Evolutionary conservation across 2,113 vertebrate species (phyloP).

Genomic region (Odocoileus virginianus): DNA sequence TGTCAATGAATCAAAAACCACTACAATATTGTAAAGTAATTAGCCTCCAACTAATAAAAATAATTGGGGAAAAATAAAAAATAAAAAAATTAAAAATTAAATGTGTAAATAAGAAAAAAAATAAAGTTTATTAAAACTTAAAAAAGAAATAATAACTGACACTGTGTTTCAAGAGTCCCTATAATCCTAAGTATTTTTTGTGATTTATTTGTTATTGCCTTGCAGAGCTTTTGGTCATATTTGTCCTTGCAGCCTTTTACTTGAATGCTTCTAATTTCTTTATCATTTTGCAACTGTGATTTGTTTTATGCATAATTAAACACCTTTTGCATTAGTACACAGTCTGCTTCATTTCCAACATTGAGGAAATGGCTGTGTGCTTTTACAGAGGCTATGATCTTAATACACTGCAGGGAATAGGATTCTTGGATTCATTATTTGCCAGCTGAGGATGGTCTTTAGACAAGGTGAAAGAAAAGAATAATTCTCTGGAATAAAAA

Average conservation of each 20-base stretch:
- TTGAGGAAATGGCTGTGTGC: constrained; percentile 16
- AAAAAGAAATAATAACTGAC: neutral
- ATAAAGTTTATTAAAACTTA: too few species aligned
- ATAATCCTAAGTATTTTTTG: neutral
- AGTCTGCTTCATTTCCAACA: constrained; percentile 28
- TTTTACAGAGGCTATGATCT: neutral
- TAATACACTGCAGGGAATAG: neutral
- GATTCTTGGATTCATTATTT: constrained; percentile 28
- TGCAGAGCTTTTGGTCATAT: neutral
- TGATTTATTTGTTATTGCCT: neutral
- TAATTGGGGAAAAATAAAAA: too few species aligned
- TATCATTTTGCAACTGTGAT: constrained; percentile 13
- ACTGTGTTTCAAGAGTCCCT: neutral
- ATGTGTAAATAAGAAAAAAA: too few species aligned
- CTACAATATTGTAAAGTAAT: too few species aligned
- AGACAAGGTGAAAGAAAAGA: neutral
- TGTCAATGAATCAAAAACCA: too few species aligned
- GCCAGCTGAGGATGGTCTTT: neutral
- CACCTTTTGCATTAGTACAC: neutral
- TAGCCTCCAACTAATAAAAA: too few species aligned
- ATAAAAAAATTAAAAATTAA: too few species aligned
- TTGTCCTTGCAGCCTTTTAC: neutral
- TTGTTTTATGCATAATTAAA: constrained; percentile 64
- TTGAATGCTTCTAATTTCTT: neutral
- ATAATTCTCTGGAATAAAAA: neutral